Conservation (phyloP, 2,888 invertebrate genomes). For the Pteria penguin region DNA sequence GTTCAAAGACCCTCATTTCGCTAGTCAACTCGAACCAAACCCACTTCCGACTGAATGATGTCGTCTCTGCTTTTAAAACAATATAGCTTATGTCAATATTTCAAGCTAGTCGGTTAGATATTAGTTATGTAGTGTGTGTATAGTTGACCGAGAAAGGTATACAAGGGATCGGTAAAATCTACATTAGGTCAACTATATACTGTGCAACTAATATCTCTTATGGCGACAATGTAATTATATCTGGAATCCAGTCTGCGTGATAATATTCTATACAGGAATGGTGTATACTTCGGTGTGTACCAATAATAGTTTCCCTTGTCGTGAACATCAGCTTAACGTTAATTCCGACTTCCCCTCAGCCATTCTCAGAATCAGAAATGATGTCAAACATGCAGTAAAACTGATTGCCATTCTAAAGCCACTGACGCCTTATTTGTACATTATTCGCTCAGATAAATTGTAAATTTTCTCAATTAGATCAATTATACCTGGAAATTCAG, state of each 20-base stretch:
- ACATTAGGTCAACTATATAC: too few relatives aligned
- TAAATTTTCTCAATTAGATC: conserved; percentile 48
- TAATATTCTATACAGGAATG: background rate
- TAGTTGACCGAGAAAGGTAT: too few relatives aligned
- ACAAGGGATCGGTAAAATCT: too few relatives aligned
- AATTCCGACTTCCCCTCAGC: background rate
- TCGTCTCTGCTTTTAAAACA: too few relatives aligned
- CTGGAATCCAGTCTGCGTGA: background rate
- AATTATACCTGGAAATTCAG: conserved; percentile 41
- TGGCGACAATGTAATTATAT: too few relatives aligned
- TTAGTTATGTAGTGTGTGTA: too few relatives aligned
- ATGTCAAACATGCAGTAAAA: background rate
- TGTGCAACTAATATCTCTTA: too few relatives aligned
- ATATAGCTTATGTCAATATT: too few relatives aligned
- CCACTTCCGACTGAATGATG: too few relatives aligned
- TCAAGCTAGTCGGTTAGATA: too few relatives aligned
- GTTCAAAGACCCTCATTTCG: too few relatives aligned
- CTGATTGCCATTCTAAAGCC: background rate
- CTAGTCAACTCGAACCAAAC: too few relatives aligned
- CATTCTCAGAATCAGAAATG: background rate
- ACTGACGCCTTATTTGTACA: conserved; percentile 36
- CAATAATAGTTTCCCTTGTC: background rate
- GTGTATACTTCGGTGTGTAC: background rate
- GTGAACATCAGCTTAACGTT: background rate
- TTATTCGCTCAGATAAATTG: conserved; percentile 45